Evolutionary conservation across 2,113 vertebrate genomes (phyloP).

Genomic region (Mastomys coucha): DNA sequence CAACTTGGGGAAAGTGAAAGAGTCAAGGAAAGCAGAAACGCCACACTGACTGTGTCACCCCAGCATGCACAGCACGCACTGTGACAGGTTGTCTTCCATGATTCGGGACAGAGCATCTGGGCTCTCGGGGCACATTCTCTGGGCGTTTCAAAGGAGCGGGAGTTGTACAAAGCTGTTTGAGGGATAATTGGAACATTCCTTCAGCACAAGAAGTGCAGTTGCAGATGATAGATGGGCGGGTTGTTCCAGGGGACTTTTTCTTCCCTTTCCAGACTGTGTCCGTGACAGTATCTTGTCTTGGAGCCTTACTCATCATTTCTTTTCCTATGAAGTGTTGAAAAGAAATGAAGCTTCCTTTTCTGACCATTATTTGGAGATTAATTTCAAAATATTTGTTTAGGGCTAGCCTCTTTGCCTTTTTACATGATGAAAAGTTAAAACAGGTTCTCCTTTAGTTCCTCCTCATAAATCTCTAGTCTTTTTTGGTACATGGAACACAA

Average conservation of each 20-base stretch:
- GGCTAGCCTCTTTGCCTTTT: background rate
- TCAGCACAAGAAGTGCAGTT: conserved; percentile 30
- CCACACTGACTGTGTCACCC: background rate
- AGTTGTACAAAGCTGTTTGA: conserved; percentile 64
- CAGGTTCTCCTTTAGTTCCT: background rate
- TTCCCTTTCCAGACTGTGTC: conserved; percentile 16
- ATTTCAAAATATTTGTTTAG: conserved; percentile 34
- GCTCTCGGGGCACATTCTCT: conserved; percentile 42
- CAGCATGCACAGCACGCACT: background rate
- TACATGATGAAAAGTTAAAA: background rate
- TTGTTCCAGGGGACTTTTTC: background rate
- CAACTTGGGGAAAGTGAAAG: conserved; percentile 70
- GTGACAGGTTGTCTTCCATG: conserved; percentile 66
- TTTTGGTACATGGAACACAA: conserved; percentile 30
- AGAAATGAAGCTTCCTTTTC: conserved; percentile 5
- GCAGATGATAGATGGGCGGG: conserved; percentile 13
- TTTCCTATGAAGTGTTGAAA: background rate
- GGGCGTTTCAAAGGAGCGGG: conserved; percentile 55
- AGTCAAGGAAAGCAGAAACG: conserved; percentile 42
- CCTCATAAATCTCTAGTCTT: conserved; percentile 26
- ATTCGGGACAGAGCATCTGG: conserved; percentile 51
- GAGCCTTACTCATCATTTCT: conserved; percentile 8
- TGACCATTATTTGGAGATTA: conserved; percentile 12
- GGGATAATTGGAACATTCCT: conserved; percentile 24
- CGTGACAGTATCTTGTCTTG: background rate